These are phyloP conservation scores for Melieria crassipennis DNA, from an alignment of 2,888 invertebrate genomes.

Conservation along the genomic window DNA sequence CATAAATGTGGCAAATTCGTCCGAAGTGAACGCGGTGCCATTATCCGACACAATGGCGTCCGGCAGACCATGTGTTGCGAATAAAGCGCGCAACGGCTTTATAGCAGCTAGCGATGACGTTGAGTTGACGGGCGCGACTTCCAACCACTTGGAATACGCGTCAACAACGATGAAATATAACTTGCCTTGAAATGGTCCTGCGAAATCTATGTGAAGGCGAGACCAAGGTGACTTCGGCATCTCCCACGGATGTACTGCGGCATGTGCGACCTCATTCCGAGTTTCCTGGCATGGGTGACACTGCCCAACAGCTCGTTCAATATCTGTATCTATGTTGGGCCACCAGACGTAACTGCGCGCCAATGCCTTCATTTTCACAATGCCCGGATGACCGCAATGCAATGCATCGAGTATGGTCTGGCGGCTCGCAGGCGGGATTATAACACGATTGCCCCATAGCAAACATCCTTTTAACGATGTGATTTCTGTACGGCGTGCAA, in stretches of 20 bases:
- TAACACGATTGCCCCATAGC: conserved; percentile 37
- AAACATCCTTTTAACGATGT: conserved; percentile 35
- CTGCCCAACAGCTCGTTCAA: conserved; percentile 24
- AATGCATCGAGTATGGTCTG: background rate
- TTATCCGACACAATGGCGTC: conserved; percentile 36
- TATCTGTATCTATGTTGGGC: conserved; percentile 15
- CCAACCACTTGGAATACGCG: conserved; percentile 36
- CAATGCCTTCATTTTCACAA: conserved; percentile 10
- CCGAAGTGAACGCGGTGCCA: conserved; percentile 37
- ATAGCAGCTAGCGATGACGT: conserved; percentile 23
- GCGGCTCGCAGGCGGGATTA: conserved; percentile 22
- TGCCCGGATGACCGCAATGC: conserved; percentile 15
- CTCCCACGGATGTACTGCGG: conserved; percentile 27
- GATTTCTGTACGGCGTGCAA: background rate
- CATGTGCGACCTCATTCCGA: conserved; percentile 25
- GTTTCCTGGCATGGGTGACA: conserved; percentile 35
- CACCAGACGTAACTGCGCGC: conserved; percentile 15
- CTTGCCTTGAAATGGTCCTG: conserved; percentile 28
- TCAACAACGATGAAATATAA: conserved; percentile 33
- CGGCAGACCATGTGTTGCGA: conserved; percentile 32
- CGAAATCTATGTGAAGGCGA: conserved; percentile 33
- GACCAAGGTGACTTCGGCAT: conserved; percentile 24
- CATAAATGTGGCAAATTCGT: conserved; percentile 32
- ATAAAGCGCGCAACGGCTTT: conserved; percentile 2
- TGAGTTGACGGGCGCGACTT: conserved; percentile 34